Evolutionary conservation across 2,797 vertebrate genomes (phyloP), one percentile per base, ranked within the genome.

Genomic region (Chaetophractus vellerosus): DNA sequence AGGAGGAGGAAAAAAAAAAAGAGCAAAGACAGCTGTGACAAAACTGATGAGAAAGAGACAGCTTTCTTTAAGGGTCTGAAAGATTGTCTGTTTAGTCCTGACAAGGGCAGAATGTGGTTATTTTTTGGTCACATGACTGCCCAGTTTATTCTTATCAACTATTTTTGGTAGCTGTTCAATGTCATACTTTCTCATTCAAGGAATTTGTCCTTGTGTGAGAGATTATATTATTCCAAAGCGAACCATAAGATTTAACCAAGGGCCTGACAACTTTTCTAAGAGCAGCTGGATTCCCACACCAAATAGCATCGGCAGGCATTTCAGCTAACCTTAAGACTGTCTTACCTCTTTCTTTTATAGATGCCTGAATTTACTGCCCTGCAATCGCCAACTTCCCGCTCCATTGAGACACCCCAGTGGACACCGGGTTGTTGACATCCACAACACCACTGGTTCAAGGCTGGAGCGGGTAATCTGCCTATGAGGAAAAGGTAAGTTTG

Each of bases 401-500:
- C 98, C 98, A 98, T 97, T 98, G 98, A 98, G 98, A 98, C 91
- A 98, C 97, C 98, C 98, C 98, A 98, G 98, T 98, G 97, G 97
- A 98, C 98, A 98, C 98, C 88, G 98, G 98, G 98, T 98, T 98
- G 98, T 94, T 98, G 98, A 98, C 98, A 98, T 98, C 98, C 98
- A 98, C 96, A 98, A 98, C 97, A 98, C 98, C 98, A 98, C 98
- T 98, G 98, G 98, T 97, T 98, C 97, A 95, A 98, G 96, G 98
- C 98, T 98, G 98, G 98, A 98, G 98, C 98, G 97, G 98, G 98
- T 98, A 98, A 98, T 98, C 98, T 98, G 98, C 98, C 98, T 98
- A 98, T 98, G 98, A 98, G 98, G 98, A 98, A 98, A 98, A 98
- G 98, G 98, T 97, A 98, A 98, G 98, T 98, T 98, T 96, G 98